A percentile compares a stretch with the other conserved stretches of the same genome.
Conservation (phyloP, 2,888 invertebrate genomes). For the Philopedon plagiatum region DNA sequence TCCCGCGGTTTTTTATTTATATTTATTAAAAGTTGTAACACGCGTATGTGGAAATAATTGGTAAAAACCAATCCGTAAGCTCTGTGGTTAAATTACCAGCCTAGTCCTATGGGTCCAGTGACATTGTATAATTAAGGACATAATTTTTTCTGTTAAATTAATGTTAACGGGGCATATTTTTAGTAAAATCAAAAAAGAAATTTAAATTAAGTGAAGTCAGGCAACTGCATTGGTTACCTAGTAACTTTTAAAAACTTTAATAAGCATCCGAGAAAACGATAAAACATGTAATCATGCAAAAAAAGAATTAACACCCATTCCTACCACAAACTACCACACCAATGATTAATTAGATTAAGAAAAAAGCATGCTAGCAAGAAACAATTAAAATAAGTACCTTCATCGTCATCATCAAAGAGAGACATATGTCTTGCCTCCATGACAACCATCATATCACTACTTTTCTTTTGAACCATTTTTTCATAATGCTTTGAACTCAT, state of each 20-base stretch:
- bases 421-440: slow-evolving; percentile 66
- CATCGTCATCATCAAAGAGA: slow-evolving; percentile 64
- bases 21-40: no score
- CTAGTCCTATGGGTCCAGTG: no score
- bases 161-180: no score
- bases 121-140: no score
- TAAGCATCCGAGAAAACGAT: neutral
- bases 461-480: slow-evolving; percentile 63
- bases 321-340: slow-evolving; percentile 19
- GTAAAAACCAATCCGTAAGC: no score
- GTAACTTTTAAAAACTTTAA: neutral
- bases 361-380: slow-evolving; percentile 2
- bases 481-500: slow-evolving; percentile 65
- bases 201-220: no score
- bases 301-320: neutral
- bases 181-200: no score
- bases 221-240: no score
- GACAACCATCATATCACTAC: slow-evolving; percentile 65
- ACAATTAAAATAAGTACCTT: neutral
- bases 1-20: no score
- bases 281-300: slow-evolving; percentile 1
- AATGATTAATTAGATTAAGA: slow-evolving; percentile 12
- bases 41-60: no score
- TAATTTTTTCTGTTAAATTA: no score
- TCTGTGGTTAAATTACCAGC: no score